Conservation (phyloP, 2,113 vertebrate genomes). For the Clarias macrocephalus region DNA sequence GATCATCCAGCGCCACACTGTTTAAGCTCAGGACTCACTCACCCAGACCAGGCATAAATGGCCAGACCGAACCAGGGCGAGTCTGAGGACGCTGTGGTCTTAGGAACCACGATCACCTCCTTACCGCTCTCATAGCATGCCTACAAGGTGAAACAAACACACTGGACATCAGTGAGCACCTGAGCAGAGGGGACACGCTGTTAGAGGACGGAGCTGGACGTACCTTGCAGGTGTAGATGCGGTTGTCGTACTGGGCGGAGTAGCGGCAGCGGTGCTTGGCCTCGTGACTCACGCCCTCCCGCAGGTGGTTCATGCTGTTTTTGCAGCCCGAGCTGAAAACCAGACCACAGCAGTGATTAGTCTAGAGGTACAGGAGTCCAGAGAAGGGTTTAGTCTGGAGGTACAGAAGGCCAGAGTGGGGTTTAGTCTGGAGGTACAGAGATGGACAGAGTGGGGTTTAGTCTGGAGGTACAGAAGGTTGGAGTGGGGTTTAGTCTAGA, state of each 20-base stretch:
- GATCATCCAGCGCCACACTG: background rate
- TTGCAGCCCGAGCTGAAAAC: conserved; percentile 86
- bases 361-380: background rate
- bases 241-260: conserved; percentile 92
- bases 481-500: no score
- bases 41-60: conserved; percentile 99
- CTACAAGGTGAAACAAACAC: conserved; percentile 68
- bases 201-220: conserved; percentile 45
- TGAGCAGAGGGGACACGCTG: background rate
- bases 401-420: background rate
- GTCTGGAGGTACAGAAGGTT: background rate
- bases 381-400: background rate
- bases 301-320: conserved; percentile 97
- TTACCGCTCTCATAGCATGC: conserved; percentile 94
- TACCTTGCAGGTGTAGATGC: conserved; percentile 96
- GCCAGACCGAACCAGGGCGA: conserved; percentile 98
- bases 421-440: background rate
- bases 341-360: background rate
- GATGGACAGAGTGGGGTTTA: background rate
- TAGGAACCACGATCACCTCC: conserved; percentile 95
- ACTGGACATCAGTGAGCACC: conserved; percentile 1
- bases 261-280: conserved; percentile 93
- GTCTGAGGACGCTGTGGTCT: conserved; percentile 98
- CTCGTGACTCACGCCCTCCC: conserved; percentile 87
- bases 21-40: conserved; percentile 74